Evolutionary conservation across 37 sponge, comb jelly and placozoan genomes (phyloP).

Genomic region (Sycon ciliatum): DNA sequence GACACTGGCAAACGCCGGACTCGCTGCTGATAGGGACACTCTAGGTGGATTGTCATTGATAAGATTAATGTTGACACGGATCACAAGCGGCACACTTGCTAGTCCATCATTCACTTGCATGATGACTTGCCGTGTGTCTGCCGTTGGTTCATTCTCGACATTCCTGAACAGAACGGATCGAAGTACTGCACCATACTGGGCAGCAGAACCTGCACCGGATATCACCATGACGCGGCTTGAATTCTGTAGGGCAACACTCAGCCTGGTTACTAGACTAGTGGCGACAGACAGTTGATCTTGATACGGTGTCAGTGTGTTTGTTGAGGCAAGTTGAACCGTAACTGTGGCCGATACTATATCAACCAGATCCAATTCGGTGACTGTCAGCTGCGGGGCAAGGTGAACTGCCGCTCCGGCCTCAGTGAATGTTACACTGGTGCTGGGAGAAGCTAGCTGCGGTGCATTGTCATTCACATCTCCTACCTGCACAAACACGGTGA

Average conservation of each 20-base stretch:
- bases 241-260: neutral
- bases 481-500: constrained; percentile 27
- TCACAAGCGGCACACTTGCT: too few relatives aligned
- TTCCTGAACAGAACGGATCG: constrained; percentile 36
- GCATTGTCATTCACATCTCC: constrained; percentile 50
- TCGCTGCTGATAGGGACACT: neutral
- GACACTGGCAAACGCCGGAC: too few relatives aligned
- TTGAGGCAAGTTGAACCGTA: too few relatives aligned
- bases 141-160: constrained; percentile 43
- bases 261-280: neutral
- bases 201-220: constrained; percentile 28
- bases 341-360: constrained; percentile 16
- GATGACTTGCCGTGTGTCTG: constrained; percentile 30
- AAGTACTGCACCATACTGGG: constrained; percentile 19
- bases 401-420: constrained; percentile 32
- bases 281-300: constrained; percentile 34
- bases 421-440: constrained; percentile 16
- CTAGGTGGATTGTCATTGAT: constrained; percentile 16
- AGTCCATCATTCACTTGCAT: too few relatives aligned
- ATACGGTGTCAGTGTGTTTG: neutral
- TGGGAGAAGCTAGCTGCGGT: neutral
- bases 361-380: constrained; percentile 47
- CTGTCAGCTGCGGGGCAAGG: constrained; percentile 13
- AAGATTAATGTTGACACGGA: neutral
- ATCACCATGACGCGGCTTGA: constrained; percentile 21